Evolutionary conservation across 2,797 vertebrate genomes (phyloP), one percentile per base, ranked within the genome.

Genomic region (Melanotaenia parkinsoni): DNA sequence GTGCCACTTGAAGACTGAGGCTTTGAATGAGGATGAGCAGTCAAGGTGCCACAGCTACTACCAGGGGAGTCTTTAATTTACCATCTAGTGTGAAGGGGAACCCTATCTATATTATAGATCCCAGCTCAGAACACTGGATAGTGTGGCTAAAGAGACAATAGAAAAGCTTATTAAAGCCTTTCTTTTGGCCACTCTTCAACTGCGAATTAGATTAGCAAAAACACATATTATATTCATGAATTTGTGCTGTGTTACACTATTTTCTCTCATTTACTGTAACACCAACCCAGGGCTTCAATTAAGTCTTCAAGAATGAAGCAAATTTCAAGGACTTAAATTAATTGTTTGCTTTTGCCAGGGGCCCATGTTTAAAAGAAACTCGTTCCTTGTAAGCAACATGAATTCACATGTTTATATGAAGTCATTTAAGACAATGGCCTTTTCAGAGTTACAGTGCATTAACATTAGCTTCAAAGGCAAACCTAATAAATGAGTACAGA

Each of bases 191-290:
- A 63, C 60, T 74, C 45, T 61, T 72, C 43, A 78, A 57, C 57
- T 72, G 72, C 84, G 18, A 90, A 89, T 72, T 74, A 63, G 79
- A 87, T 89, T 74, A 85, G 63, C 72, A 74, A 63, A 86, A 88
- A 72, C 66, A 83, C 43, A 58, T 50, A 73, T 38, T 72, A 76
- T 63, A 70, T 71, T 79, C 85, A 88, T 74, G 16, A 65, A 85
- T 84, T 84, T 87, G 65, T 76, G 59, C 66, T 67, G 37, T 47
- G 65, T 82, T 77, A 73, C n/a, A 47, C 57, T 69, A 26, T 83
- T 85, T 77, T 84, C 61, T 74, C 64, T 75, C 75, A 83, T 84
- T 84, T 82, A 80, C 51, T 84, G 63, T 79, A 84, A 80, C 64
- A 84, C 70, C 22, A 85, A 88, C 80, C 70, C 38, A 70, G 51